Conservation (phyloP, 92 coral and sea anemone genomes). For the Palythoa grandiflora region DNA sequence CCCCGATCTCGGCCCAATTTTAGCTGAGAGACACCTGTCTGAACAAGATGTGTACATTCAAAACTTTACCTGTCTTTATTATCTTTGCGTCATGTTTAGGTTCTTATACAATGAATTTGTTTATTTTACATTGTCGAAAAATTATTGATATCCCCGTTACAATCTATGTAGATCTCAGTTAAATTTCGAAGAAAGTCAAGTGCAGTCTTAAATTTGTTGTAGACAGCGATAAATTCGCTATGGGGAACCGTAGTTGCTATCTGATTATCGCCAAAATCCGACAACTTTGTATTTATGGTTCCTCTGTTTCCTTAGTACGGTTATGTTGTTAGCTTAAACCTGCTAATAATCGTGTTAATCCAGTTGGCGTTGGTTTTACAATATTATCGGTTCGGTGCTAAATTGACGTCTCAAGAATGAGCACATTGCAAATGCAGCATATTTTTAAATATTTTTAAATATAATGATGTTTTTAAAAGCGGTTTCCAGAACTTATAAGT, state of each 20-base stretch:
- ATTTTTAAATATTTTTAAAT: background rate
- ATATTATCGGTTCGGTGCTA: background rate
- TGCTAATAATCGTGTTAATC: background rate
- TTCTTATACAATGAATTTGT: background rate
- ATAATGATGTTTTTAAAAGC: background rate
- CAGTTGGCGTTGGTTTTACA: background rate
- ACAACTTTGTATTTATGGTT: background rate
- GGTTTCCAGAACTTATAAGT: background rate
- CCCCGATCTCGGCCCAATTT: conserved; percentile 32
- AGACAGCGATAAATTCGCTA: conserved; percentile 11
- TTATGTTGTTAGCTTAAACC: background rate
- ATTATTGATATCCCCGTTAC: background rate
- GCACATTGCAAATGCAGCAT: background rate
- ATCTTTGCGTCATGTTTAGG: background rate
- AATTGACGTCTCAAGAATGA: background rate
- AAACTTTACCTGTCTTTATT: background rate
- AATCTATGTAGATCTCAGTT: background rate
- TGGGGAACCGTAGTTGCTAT: conserved; percentile 24
- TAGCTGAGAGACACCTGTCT: conserved; percentile 43
- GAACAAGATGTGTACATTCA: conserved; percentile 8
- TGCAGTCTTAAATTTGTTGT: background rate
- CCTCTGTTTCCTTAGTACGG: background rate
- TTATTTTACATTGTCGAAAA: background rate
- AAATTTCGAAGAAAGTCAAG: background rate
- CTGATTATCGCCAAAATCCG: background rate